Evolutionary conservation across 2,888 invertebrate genomes (phyloP).

Genomic region (Bombylius discolor): DNA sequence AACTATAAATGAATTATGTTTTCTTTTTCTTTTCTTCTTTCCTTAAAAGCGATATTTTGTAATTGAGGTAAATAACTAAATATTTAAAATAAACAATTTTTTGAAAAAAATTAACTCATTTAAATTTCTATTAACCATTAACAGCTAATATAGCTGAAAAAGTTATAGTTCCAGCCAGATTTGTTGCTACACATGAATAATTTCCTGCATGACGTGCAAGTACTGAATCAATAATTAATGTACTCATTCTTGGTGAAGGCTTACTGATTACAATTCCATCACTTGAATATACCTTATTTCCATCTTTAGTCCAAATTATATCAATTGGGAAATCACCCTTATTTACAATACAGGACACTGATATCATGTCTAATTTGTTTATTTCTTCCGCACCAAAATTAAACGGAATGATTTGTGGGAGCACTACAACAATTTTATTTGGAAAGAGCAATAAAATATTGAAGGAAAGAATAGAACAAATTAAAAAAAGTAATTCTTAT

Average conservation of each 20-base stretch:
- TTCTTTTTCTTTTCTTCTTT: too few relatives aligned
- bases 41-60: too few relatives aligned
- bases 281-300: conserved; percentile 36
- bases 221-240: conserved; percentile 53
- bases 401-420: conserved; percentile 50
- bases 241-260: conserved; percentile 48
- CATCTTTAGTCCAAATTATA: conserved; percentile 56
- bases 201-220: conserved; percentile 56
- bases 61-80: too few relatives aligned
- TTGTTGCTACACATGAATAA: conserved; percentile 62
- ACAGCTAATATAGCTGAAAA: conserved; percentile 56
- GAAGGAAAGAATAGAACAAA: background rate
- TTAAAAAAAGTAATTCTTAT: background rate
- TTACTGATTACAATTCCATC: conserved; percentile 39
- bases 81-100: too few relatives aligned
- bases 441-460: background rate
- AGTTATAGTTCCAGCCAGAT: conserved; percentile 52
- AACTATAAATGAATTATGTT: conserved; percentile 38
- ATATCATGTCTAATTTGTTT: conserved; percentile 55
- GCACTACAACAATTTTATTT: conserved; percentile 28
- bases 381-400: conserved; percentile 56
- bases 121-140: conserved; percentile 44
- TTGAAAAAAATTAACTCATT: too few relatives aligned
- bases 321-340: conserved; percentile 69
- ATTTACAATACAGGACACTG: conserved; percentile 55